Evolutionary conservation across 2,888 invertebrate species (phyloP).

Genomic region (Calliopum simillimum): DNA sequence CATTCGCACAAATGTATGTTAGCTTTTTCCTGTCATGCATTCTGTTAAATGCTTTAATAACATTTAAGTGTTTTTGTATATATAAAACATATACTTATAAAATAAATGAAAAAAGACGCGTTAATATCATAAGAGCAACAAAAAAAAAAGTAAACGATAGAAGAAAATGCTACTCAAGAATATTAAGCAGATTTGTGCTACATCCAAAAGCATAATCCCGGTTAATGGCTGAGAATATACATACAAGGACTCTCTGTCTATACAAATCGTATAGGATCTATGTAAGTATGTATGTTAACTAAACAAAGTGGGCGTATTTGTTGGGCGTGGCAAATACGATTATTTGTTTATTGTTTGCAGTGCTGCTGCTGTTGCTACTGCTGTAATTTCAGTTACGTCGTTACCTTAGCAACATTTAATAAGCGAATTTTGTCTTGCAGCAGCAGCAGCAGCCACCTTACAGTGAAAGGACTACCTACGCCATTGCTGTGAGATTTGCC

Average conservation of each 20-base stretch:
- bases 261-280: no score
- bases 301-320: not conserved
- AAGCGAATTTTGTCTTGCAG: constrained; percentile 5
- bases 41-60: no score
- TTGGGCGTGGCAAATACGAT: constrained; percentile 25
- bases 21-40: no score
- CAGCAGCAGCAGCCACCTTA: not conserved
- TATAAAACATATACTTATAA: no score
- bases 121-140: not conserved
- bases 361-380: not conserved
- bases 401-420: constrained; percentile 14
- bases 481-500: no score
- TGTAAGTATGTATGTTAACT: no score
- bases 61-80: no score
- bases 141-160: not conserved
- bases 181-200: constrained; percentile 12
- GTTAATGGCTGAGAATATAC: constrained; percentile 27
- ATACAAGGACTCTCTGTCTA: not conserved
- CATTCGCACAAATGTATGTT: no score
- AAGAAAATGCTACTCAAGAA: constrained; percentile 5
- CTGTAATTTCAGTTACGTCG: not conserved
- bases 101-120: no score
- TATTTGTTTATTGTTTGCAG: constrained; percentile 32
- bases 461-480: not conserved
- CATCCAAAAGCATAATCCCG: constrained; percentile 19